phyloP scores from a whole-genome alignment of 2,113 vertebrate species.

The Syrrhaptes paradoxus region DNA sequence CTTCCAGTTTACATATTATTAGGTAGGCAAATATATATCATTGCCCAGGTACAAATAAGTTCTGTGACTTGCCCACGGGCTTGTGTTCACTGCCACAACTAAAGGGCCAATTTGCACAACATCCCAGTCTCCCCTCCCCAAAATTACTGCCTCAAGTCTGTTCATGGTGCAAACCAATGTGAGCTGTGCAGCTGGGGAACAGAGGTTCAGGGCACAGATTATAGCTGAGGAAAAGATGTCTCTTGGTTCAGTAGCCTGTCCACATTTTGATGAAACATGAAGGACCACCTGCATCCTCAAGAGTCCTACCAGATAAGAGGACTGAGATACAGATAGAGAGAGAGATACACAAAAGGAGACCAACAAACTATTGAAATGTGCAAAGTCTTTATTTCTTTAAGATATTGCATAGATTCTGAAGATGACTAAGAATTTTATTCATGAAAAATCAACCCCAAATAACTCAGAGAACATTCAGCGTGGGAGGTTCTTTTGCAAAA shows the following conservation, averaged over 20 bases:
- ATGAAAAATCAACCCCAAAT: slow-evolving; percentile 65
- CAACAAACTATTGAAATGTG: not conserved
- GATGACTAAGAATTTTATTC: slow-evolving; percentile 70
- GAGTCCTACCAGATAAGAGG: not conserved
- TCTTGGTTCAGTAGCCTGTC: not conserved
- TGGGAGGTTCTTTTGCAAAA: slow-evolving; percentile 58
- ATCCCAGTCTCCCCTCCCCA: not conserved
- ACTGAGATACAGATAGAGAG: not conserved
- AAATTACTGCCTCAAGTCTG: not conserved
- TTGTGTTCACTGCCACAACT: not conserved
- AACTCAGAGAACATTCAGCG: slow-evolving; percentile 59
- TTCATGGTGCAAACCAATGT: not conserved
- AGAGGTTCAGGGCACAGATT: not conserved
- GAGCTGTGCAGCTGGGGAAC: not conserved
- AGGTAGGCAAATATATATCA: not conserved
- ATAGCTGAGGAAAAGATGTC: not conserved
- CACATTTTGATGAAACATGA: not conserved
- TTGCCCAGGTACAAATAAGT: not conserved
- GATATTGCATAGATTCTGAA: slow-evolving; percentile 29
- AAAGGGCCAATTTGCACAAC: not conserved
- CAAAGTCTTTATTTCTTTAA: slow-evolving; percentile 13
- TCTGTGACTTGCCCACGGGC: not conserved
- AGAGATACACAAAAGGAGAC: not conserved
- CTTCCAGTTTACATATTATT: not conserved
- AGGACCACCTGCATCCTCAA: not conserved